Evolutionary conservation across 2,113 vertebrate species (phyloP).

Genomic region (Austrofundulus limnaeus): DNA sequence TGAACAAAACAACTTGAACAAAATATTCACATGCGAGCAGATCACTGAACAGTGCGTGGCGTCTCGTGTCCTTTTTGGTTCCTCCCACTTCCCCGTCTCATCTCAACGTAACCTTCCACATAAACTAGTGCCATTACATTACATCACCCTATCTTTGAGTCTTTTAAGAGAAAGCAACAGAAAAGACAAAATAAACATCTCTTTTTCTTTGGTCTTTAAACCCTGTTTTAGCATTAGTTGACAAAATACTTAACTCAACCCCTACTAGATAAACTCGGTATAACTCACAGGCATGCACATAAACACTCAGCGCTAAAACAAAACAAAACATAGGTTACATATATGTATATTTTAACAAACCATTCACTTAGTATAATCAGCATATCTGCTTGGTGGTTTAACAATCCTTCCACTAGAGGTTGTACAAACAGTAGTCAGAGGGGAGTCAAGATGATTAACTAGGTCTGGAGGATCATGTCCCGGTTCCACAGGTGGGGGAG

Average conservation of each 20-base stretch:
- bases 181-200: not conserved
- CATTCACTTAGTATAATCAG: not conserved
- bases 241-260: not conserved
- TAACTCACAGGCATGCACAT: not conserved
- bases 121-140: constrained; percentile 1
- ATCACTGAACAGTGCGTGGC: too few relatives aligned
- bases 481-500: too few relatives aligned
- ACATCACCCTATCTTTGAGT: constrained; percentile 5
- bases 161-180: not conserved
- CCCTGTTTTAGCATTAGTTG: not conserved
- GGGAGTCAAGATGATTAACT: too few relatives aligned
- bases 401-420: not conserved
- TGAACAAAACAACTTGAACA: too few relatives aligned
- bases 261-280: not conserved
- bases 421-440: not conserved
- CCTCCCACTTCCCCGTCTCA: too few relatives aligned
- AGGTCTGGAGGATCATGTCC: too few relatives aligned
- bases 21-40: too few relatives aligned
- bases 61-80: too few relatives aligned
- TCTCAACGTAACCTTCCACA: too few relatives aligned
- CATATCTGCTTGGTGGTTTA: not conserved
- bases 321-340: too few relatives aligned
- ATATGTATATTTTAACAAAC: not conserved
- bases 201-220: not conserved
- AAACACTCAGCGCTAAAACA: not conserved